A percentile compares a stretch with the other conserved stretches of the same genome.
phyloP scores from a whole-genome alignment of 2,113 vertebrate species.

The Melanerpes aurifrons region DNA sequence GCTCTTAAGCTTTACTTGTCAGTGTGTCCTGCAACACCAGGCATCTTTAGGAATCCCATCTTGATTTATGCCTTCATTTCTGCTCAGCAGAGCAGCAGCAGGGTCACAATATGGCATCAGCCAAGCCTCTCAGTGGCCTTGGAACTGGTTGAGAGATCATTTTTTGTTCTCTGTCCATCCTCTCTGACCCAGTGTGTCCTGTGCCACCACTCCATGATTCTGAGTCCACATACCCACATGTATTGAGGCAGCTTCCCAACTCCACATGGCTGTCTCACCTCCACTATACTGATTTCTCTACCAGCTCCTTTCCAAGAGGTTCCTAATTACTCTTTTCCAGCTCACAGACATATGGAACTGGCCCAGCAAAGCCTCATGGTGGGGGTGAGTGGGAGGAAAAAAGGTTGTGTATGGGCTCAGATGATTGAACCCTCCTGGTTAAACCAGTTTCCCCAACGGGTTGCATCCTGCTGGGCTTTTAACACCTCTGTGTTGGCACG shows the following conservation, averaged over 20 bases:
- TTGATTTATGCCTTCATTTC: neutral
- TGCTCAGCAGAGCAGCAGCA: neutral
- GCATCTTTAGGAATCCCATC: neutral
- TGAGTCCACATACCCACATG: fast-evolving
- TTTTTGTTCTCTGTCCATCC: neutral
- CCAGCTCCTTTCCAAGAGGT: neutral
- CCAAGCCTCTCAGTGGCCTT: neutral
- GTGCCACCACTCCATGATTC: neutral
- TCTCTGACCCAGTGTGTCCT: fast-evolving
- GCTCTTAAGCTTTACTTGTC: neutral
- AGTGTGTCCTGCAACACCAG: neutral
- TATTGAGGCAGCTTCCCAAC: neutral
- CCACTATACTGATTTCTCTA: neutral
- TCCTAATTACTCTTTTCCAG: neutral
- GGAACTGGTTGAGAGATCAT: neutral
- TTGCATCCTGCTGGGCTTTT: neutral
- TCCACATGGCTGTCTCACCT: fast-evolving
- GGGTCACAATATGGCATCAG: neutral
- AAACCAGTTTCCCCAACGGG: conserved; percentile 7
- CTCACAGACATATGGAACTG: neutral
- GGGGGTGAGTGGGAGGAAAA: neutral
- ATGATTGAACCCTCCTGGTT: neutral
- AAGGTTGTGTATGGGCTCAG: neutral
- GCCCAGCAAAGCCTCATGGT: neutral
- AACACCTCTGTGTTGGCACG: neutral